phyloP scores from a whole-genome alignment of 2,113 vertebrate species.

The Eonycteris spelaea region DNA sequence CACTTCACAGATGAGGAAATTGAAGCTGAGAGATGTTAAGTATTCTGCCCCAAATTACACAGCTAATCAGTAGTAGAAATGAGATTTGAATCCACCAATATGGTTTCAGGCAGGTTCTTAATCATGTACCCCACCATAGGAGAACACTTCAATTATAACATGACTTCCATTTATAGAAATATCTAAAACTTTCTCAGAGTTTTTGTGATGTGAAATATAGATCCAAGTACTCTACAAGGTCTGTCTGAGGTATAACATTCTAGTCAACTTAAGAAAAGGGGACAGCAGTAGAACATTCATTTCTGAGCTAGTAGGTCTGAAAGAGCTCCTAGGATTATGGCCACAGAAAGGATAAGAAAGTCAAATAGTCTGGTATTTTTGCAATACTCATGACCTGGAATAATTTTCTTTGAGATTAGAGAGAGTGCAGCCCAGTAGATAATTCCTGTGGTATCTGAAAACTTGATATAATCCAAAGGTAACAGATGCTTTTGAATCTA shows the following conservation, averaged over 20 bases:
- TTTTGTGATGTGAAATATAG: background rate
- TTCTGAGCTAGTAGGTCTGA: background rate
- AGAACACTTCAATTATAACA: background rate
- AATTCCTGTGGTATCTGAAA: background rate
- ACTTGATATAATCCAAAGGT: background rate
- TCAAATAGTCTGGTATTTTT: background rate
- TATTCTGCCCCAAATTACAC: background rate
- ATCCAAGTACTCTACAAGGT: background rate
- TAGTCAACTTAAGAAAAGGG: background rate
- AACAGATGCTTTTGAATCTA: background rate
- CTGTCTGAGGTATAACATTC: background rate
- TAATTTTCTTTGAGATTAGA: background rate
- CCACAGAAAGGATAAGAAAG: background rate
- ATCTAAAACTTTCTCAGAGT: background rate
- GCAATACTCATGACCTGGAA: background rate
- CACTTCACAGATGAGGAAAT: background rate
- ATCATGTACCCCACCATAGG: too few species aligned
- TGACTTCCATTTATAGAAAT: background rate
- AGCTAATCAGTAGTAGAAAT: background rate
- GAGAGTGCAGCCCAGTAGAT: background rate
- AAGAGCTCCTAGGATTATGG: background rate
- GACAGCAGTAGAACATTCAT: background rate
- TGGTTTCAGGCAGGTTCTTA: background rate
- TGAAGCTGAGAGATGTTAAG: background rate
- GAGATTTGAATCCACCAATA: background rate